These are phyloP conservation scores for Sebastes elongatus DNA, from an alignment of 2,797 vertebrate genomes.

Conservation along the genomic window DNA sequence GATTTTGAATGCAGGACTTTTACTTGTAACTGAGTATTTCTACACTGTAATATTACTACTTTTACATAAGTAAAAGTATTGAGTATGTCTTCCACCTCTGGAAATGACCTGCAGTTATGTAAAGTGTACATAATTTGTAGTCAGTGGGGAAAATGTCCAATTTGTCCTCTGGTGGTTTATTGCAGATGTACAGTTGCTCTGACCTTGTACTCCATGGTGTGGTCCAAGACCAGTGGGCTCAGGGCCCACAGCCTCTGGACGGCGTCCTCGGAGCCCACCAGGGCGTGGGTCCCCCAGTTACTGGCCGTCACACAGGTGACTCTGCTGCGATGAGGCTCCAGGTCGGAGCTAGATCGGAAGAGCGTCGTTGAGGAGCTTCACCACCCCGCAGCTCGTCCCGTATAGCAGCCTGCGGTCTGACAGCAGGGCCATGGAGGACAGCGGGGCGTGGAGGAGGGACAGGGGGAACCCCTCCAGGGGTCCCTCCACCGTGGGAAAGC, in stretches of 20 bases:
- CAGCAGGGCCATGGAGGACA: constrained; percentile 76
- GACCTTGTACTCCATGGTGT: constrained; percentile 86
- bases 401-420: constrained; percentile 73
- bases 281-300: constrained; percentile 74
- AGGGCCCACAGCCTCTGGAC: constrained; percentile 86
- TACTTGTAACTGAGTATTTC: background rate
- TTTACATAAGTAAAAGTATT: too few relatives aligned
- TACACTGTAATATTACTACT: too few relatives aligned
- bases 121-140: too few relatives aligned
- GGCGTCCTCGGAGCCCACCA: constrained; percentile 82
- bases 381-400: constrained; percentile 71
- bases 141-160: too few relatives aligned
- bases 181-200: background rate
- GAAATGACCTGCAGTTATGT: too few relatives aligned
- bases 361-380: constrained; percentile 73
- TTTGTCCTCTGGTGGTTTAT: too few relatives aligned
- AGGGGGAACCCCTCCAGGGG: constrained; percentile 70
- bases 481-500: constrained; percentile 77
- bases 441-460: constrained; percentile 66
- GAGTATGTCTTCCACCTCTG: too few relatives aligned
- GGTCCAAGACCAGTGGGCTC: constrained; percentile 74
- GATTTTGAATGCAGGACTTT: background rate
- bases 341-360: too few relatives aligned
- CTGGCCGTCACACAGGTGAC: constrained; percentile 83
- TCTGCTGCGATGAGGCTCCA: constrained; percentile 82